A percentile compares a stretch with the other conserved stretches of the same genome.
Conservation (phyloP, 2,797 vertebrate species). For the Bradypodion pumilum region DNA sequence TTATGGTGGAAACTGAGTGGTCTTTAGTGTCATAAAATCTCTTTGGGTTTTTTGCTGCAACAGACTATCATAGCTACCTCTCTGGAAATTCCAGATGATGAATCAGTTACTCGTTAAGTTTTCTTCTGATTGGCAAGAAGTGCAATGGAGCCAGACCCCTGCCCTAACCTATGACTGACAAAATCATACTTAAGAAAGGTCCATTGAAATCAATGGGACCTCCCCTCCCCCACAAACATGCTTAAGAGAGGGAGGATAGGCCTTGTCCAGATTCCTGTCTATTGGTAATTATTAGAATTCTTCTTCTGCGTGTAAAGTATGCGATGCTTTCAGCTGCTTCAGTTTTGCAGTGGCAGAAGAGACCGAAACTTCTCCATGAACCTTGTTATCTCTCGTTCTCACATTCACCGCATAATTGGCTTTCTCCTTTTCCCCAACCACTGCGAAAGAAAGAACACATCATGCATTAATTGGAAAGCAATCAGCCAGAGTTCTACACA, state of each 20-base stretch:
- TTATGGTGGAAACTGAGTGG: no score
- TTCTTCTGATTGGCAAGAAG: not conserved
- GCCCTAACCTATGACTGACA: not conserved
- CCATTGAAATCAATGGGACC: conserved; percentile 21
- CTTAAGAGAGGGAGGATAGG: no score
- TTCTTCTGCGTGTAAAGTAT: conserved; percentile 84
- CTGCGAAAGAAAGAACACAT: conserved; percentile 73
- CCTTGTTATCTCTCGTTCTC: conserved; percentile 93
- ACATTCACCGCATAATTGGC: conserved; percentile 85
- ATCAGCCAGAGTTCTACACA: not conserved
- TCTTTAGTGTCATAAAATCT: no score
- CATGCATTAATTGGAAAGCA: not conserved
- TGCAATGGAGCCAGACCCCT: not conserved
- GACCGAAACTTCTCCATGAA: conserved; percentile 87
- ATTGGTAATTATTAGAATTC: conserved; percentile 75
- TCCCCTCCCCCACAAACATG: not conserved
- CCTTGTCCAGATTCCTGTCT: not conserved
- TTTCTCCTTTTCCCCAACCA: conserved; percentile 96
- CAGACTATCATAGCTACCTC: no score
- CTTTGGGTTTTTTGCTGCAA: no score
- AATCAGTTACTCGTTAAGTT: not conserved
- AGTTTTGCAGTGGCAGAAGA: conserved; percentile 84
- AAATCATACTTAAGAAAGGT: not conserved
- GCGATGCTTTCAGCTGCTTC: conserved; percentile 81
- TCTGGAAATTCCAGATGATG: no score